Evolutionary conservation across 2,888 invertebrate genomes (phyloP), one percentile per base, ranked within the genome.

Genomic region (Mimachlamys varia): DNA sequence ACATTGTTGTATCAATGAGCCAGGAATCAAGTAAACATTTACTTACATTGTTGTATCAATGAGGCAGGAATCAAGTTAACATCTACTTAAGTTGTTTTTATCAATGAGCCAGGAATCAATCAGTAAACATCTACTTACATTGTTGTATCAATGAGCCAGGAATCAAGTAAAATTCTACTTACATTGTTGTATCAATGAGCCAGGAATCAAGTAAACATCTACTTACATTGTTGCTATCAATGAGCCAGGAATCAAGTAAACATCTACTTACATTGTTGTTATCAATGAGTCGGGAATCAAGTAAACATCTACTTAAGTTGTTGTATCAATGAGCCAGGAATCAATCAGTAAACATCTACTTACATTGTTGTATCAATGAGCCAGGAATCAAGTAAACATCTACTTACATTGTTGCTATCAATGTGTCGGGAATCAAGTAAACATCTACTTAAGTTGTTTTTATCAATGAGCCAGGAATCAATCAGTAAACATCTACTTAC

Each of bases 1-100:
- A 94, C 94, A 88, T 94, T 93, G 62, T 44, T 44, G 7, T 44
- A 44, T 44, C 4, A 44, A 44, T 7, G 44, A 44, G 7, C 7
- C 7, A n/a, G n/a, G 44, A 44, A 44, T 22, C n/a, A 58, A 19
- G 58, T 19, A 19, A 17, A 58, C 17, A 13, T 0, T 10, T n/a
- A 89, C 92, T 90, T 38, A 94, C 94, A 88, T 94, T 93, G 62
- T 44, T 44, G 7, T 44, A 44, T 44, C 4, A 44, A 44, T 7
- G 44, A 44, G 7, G 3, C 7, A n/a, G n/a, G 44, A 44, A 44
- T 22, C n/a, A 58, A 19, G 58, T 19, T 3, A 17, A 58, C 17
- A 13, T 0, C 0, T n/a, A 89, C 92, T 90, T 38, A 94, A 94
- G 89, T 94, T 93, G 62, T 44, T 44, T 5, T 44, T 44, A 44